Evolutionary conservation across 2,113 vertebrate species (phyloP), one percentile per base, ranked within the genome.

Genomic region (Scartelaos histophorus): DNA sequence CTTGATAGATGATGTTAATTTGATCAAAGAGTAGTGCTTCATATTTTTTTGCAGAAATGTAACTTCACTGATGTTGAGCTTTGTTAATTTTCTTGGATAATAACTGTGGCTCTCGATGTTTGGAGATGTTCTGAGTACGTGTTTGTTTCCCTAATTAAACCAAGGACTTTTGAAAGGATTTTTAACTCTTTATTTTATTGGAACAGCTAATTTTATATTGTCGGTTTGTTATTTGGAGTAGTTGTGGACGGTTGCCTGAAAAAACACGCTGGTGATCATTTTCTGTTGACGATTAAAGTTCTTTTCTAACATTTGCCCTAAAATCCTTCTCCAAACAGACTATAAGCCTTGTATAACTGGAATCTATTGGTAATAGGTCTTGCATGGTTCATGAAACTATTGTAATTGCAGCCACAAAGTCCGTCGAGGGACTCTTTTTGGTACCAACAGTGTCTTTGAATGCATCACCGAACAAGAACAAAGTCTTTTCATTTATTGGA

Each of bases 401-500:
- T 57, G 75, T 57, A 29, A 68, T 53, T 45, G 68, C 19, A 67
- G 49, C 24, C 51, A 53, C 17, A 53, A n/a, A n/a, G 51, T 53
- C 7, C n/a, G 7, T 17, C 0, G 25, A 57, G 57, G 2, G 51
- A 13, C 45, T 70, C 38, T 19, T 62, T 66, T 22, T 16, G 70
- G 70, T 38, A 65, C 15, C 34, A 38, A 29, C 35, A 38, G 64
- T 66, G 13, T 71, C 34, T 53, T 16, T 57, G 65, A 24, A 76
- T 0, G 9, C 35, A 61, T 76, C 11, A 34, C 19, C 66, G 35
- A 71, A 49, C 66, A 16, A n/a, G 22, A 45, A 62, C 51, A 53
- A 49, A 47, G 34, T 49, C n/a, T 68, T 62, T 81, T 78, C 70
- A 71, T 56, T 65, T 68, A 11, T 67, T 54, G 60, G 67, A 16